phyloP scores from a whole-genome alignment of 1,140 invertebrate genomes.

The Drosophila orosa region DNA sequence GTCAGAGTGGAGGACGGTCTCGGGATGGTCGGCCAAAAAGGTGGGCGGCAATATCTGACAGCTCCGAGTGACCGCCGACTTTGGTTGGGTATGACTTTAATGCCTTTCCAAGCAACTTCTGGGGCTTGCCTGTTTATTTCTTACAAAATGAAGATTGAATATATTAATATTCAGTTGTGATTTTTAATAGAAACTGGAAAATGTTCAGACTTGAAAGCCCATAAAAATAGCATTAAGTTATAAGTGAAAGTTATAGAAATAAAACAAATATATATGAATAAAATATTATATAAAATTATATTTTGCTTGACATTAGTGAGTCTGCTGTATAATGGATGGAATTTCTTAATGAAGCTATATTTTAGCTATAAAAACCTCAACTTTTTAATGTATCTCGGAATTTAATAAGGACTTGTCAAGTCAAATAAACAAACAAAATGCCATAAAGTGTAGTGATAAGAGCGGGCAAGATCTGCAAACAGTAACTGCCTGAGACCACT shows the following conservation, averaged over 20 bases:
- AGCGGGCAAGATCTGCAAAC: conserved; percentile 39
- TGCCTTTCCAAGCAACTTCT: neutral
- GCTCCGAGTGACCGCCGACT: conserved; percentile 41
- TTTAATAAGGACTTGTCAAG: neutral
- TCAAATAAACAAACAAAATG: conserved; percentile 4
- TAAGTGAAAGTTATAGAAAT: too few relatives aligned
- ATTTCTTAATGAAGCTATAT: neutral
- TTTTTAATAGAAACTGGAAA: neutral
- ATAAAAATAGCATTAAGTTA: neutral
- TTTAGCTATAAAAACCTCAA: neutral
- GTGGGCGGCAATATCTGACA: conserved; percentile 73
- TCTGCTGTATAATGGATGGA: neutral
- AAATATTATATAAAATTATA: too few relatives aligned
- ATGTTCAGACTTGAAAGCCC: neutral
- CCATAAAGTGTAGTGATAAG: conserved; percentile 20
- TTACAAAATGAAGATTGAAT: neutral
- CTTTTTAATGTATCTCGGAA: neutral
- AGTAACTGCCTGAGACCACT: conserved; percentile 4
- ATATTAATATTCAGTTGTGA: neutral
- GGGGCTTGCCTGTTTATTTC: neutral
- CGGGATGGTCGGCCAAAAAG: conserved; percentile 43
- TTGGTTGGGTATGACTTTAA: conserved; percentile 8
- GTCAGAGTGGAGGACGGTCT: conserved; percentile 48
- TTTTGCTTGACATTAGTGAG: too few relatives aligned
- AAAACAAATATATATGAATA: neutral